These are phyloP conservation scores for Epinotia demarniana DNA, from an alignment of 2,888 invertebrate genomes.

Conservation along the genomic window DNA sequence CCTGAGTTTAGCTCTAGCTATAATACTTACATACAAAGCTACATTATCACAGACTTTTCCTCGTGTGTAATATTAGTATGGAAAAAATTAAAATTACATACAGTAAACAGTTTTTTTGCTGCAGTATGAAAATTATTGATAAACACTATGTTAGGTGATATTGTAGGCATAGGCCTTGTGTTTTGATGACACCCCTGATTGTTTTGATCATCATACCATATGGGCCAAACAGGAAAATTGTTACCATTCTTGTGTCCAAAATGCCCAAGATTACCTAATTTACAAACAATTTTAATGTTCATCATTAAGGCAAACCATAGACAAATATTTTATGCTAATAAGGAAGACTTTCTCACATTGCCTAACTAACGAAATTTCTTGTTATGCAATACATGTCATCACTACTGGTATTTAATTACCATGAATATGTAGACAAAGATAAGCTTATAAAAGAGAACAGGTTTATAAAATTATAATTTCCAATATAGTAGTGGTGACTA, in stretches of 20 bases:
- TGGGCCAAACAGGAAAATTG: background rate
- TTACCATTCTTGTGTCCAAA: too few relatives aligned
- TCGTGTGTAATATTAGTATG: too few relatives aligned
- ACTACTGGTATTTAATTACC: background rate
- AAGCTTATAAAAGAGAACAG: constrained; percentile 6
- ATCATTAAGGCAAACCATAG: too few relatives aligned
- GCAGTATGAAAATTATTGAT: background rate
- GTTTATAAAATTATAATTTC: background rate
- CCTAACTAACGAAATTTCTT: background rate
- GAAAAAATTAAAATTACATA: too few relatives aligned
- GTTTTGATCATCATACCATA: too few relatives aligned
- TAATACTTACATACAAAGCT: too few relatives aligned
- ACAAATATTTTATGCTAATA: background rate
- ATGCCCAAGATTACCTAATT: background rate
- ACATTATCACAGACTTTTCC: too few relatives aligned
- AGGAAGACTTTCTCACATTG: background rate
- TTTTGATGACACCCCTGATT: background rate
- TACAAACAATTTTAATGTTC: background rate
- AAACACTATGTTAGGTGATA: background rate
- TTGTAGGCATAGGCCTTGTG: background rate
- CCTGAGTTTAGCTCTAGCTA: too few relatives aligned
- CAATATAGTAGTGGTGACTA: background rate
- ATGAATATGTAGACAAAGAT: background rate
- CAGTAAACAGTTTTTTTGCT: too few relatives aligned
- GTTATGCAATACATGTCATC: constrained; percentile 12